These are phyloP conservation scores for Pseudocheirus occidentalis DNA, from an alignment of 2,797 vertebrate genomes.

Conservation along the genomic window DNA sequence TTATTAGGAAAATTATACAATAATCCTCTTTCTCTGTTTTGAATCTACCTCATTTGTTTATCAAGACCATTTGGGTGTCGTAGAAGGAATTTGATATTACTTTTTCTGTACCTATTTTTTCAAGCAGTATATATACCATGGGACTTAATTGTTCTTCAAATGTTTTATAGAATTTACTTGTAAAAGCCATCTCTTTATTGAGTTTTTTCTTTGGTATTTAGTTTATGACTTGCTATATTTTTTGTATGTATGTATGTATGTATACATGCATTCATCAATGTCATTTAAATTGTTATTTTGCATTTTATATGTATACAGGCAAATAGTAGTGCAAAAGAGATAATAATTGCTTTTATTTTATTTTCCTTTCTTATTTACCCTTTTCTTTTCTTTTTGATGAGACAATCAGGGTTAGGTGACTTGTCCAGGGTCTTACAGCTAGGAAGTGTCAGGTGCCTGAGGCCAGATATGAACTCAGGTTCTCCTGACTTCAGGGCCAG, in stretches of 20 bases:
- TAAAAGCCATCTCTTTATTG: not conserved
- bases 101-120: not conserved
- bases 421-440: no score
- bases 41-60: not conserved
- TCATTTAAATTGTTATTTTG: not conserved
- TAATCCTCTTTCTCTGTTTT: not conserved
- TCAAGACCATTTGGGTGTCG: not conserved
- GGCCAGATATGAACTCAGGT: no score
- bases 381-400: no score
- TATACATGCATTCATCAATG: not conserved
- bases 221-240: not conserved
- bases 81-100: not conserved
- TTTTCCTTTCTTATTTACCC: no score
- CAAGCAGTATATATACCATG: not conserved
- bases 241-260: not conserved
- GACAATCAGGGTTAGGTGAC: no score
- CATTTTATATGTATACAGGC: not conserved
- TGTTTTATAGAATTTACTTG: not conserved
- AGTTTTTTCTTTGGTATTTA: not conserved
- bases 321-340: not conserved
- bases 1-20: no score
- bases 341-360: no score
- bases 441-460: no score
- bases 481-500: no score
- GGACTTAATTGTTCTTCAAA: not conserved